Base-by-base conservation (phyloP, 1,140 invertebrate species). In the Lucilia sericata region DNA sequence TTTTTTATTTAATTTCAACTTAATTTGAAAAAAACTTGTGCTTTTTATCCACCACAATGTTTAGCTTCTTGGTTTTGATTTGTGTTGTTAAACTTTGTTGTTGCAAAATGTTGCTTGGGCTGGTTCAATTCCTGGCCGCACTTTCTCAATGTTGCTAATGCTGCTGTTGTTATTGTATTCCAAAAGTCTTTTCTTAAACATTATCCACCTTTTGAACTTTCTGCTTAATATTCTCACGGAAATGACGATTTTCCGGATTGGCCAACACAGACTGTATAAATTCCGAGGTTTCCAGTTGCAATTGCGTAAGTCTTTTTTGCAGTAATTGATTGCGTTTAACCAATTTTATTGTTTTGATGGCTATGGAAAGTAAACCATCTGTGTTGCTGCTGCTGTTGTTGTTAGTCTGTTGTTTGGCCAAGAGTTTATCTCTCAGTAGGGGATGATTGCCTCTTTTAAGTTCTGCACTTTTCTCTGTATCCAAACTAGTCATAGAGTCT, bases 281-380 rank as follows among this genome's bases (percentile, higher is more conserved):
- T 84, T 88, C 86, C 9, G 87, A 88, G 2, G 89, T 91, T 84
- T 91, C 89, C 60, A 88, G 60, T 82, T 91, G 89, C 81, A 91
- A 74, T 47, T 91, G 86, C 0, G 87, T 83, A 55, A 91, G 49
- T 47, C 89, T 88, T 80, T 87, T 86, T 55, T 91, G 89, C 51
- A 91, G 82, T 78, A 91, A 51, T 80, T 88, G 88, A 75, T 91
- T 91, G n/a, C 89, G 88, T 80, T 90, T 88, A 86, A 91, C 88
- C 84, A 91, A 82, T 51, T 89, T 89, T 34, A 91, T 87, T 3
- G 89, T 91, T 81, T 90, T 88, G 3, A 91, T 86, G 51, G 89
- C 89, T 21, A 91, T 89, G 8, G 88, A 88, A 10, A 91, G 82
- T 19, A 91, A 83, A 2, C 87, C 88, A 55, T 88, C 86, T 82